phyloP scores from a whole-genome alignment of 2,888 invertebrate species.

The Thyatira batis region DNA sequence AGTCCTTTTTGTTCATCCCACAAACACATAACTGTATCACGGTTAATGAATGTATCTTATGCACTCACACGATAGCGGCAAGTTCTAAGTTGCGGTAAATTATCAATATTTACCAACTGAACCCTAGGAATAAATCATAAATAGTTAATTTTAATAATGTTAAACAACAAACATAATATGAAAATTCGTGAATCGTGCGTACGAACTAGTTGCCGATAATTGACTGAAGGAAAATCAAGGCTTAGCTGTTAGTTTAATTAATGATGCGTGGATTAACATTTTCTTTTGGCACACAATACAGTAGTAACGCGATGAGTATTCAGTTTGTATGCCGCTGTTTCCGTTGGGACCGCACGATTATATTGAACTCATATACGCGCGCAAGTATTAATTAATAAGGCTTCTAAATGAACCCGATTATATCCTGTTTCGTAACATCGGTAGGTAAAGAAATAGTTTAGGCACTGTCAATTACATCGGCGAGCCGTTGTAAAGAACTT shows the following conservation, averaged over 20 bases:
- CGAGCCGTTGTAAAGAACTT: no score
- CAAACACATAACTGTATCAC: slow-evolving; percentile 15
- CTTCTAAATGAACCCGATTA: no score
- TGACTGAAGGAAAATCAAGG: slow-evolving; percentile 75
- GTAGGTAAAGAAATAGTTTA: no score
- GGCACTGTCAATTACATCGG: no score
- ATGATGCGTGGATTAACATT: slow-evolving; percentile 75
- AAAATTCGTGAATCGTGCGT: slow-evolving; percentile 44
- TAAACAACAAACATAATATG: no score
- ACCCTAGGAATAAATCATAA: background rate
- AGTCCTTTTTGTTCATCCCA: slow-evolving; percentile 7
- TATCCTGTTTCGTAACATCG: no score
- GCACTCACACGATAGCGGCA: slow-evolving; percentile 11
- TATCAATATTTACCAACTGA: background rate
- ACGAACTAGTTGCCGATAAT: slow-evolving; percentile 52
- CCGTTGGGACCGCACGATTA: slow-evolving; percentile 58
- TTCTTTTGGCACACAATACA: slow-evolving; percentile 72
- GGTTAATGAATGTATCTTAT: slow-evolving; percentile 10
- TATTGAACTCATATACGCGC: slow-evolving; percentile 36
- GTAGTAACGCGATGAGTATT: slow-evolving; percentile 65
- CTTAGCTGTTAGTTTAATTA: slow-evolving; percentile 69
- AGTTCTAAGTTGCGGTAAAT: background rate
- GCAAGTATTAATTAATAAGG: slow-evolving; percentile 3
- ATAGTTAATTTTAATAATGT: no score
- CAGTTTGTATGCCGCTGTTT: slow-evolving; percentile 53